Percentiles rank a stretch among this genome's conserved stretches.
Conservation (phyloP, 2,113 vertebrate species). For the Channa maculata region DNA sequence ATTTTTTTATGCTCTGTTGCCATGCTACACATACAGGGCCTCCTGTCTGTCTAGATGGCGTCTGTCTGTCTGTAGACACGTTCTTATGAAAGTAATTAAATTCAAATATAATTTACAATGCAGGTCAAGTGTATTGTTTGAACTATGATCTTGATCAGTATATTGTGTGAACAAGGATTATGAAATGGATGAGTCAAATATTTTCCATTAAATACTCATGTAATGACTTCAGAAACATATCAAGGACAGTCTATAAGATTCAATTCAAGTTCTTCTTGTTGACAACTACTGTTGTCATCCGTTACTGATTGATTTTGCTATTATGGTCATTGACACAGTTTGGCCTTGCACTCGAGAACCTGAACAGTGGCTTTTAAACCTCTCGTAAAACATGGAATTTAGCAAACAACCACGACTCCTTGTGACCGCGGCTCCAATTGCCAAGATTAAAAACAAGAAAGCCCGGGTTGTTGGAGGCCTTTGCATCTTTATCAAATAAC, state of each 20-base stretch:
- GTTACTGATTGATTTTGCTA: conserved; percentile 26
- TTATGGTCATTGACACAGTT: conserved; percentile 8
- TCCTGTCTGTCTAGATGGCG: conserved; percentile 36
- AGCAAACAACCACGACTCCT: conserved; percentile 31
- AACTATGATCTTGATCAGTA: neutral
- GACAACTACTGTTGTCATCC: conserved; percentile 19
- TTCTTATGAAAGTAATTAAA: conserved; percentile 15
- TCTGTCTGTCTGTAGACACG: conserved; percentile 22
- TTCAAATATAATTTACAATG: conserved; percentile 1
- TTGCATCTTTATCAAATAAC: conserved; percentile 4
- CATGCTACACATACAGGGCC: neutral
- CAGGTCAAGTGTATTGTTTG: neutral
- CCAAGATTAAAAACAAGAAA: conserved; percentile 41
- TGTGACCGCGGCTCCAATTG: conserved; percentile 27
- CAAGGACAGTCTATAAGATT: neutral
- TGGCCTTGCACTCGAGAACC: conserved; percentile 28
- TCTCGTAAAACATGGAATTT: conserved; percentile 49
- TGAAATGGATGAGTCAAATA: neutral
- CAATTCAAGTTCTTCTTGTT: conserved; percentile 3
- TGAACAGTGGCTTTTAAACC: conserved; percentile 36
- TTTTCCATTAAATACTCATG: neutral
- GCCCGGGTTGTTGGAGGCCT: conserved; percentile 34
- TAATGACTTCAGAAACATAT: neutral
- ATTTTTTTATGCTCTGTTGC: neutral
- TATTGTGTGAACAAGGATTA: neutral